Evolutionary conservation across 2,797 vertebrate species (phyloP).

Genomic region (Pipistrellus kuhlii): DNA sequence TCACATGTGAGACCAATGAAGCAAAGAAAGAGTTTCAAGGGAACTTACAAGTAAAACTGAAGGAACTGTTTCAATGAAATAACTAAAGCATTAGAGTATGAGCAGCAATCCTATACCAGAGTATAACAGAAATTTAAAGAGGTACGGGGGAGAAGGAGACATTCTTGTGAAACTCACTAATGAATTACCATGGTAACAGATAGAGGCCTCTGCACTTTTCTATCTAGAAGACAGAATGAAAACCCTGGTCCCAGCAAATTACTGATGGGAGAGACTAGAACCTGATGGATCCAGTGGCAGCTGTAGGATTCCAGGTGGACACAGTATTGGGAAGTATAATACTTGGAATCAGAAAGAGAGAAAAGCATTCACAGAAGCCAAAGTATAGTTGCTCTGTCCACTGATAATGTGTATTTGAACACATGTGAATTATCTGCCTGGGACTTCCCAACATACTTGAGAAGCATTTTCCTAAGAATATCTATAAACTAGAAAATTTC

Average conservation of each 20-base stretch:
- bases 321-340: neutral
- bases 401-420: neutral
- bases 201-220: neutral
- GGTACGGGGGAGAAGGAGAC: neutral
- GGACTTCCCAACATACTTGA: neutral
- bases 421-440: neutral
- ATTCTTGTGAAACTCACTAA: neutral
- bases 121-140: neutral
- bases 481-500: neutral
- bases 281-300: neutral
- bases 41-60: neutral
- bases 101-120: neutral
- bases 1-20: neutral
- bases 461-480: neutral
- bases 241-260: neutral
- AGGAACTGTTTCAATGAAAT: neutral
- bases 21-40: neutral
- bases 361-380: neutral
- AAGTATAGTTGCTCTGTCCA: neutral
- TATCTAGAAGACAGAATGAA: neutral
- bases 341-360: neutral
- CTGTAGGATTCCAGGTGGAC: neutral
- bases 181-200: neutral
- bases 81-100: neutral
- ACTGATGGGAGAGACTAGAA: neutral